Evolutionary conservation across 2,113 vertebrate genomes (phyloP).

Genomic region (Motacilla tschutschensis): DNA sequence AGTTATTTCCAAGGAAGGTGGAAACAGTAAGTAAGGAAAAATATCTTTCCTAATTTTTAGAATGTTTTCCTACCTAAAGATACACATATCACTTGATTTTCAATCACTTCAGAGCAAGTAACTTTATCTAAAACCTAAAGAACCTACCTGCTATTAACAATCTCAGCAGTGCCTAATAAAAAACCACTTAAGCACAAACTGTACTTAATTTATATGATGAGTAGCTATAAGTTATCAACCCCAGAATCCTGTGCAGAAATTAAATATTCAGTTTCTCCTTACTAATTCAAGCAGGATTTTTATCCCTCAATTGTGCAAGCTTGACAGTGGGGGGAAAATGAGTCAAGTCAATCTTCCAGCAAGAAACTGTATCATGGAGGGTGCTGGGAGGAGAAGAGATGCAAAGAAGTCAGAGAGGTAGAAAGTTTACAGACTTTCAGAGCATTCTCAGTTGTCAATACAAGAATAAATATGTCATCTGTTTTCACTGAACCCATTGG

Average conservation of each 20-base stretch:
- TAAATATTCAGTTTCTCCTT: conserved; percentile 41
- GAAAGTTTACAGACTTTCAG: conserved; percentile 6
- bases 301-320: background rate
- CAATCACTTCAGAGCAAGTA: conserved; percentile 51
- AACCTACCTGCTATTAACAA: conserved; percentile 61
- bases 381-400: background rate
- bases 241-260: conserved; percentile 45
- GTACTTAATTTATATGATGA: conserved; percentile 55
- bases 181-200: conserved; percentile 64
- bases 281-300: conserved; percentile 21
- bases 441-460: background rate
- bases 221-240: conserved; percentile 49
- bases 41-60: background rate
- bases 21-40: background rate
- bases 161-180: conserved; percentile 61
- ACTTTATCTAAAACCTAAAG: conserved; percentile 44
- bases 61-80: conserved; percentile 3
- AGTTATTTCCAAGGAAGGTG: background rate
- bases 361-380: background rate
- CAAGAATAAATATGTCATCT: background rate
- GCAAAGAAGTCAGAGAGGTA: background rate
- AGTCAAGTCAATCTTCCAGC: background rate
- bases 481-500: conserved; percentile 1
- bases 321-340: background rate
- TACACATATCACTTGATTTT: conserved; percentile 35